Conservation (phyloP, 2,113 vertebrate species). For the Pluvianellus socialis region DNA sequence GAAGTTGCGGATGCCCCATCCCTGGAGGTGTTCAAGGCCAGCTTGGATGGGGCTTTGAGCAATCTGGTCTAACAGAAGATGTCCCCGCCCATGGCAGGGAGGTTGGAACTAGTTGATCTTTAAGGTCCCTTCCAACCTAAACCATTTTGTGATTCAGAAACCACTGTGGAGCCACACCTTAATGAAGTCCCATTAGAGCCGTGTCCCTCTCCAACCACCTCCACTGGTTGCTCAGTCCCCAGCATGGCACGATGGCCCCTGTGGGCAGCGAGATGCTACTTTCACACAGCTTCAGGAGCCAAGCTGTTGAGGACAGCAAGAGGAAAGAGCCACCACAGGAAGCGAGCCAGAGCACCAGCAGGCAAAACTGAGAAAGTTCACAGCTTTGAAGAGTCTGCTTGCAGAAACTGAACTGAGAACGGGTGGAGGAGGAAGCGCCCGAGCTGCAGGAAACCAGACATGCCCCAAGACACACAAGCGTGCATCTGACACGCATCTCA, state of each 20-base stretch:
- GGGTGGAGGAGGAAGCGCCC: neutral
- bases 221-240: neutral
- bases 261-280: neutral
- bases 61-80: neutral
- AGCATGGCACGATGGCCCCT: neutral
- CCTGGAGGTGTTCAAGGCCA: neutral
- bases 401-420: neutral
- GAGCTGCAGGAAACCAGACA: neutral
- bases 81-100: neutral
- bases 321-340: slow-evolving; percentile 64
- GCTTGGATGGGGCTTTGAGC: neutral
- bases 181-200: neutral
- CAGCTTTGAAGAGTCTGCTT: neutral
- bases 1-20: neutral
- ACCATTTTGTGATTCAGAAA: neutral
- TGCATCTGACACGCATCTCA: neutral
- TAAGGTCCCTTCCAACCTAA: neutral
- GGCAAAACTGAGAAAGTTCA: neutral
- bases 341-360: slow-evolving; percentile 71
- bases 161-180: neutral
- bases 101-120: neutral
- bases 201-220: neutral
- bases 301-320: neutral
- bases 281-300: neutral
- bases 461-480: neutral